phyloP scores from a whole-genome alignment of 2,797 vertebrate species.

The Melanogrammus aeglefinus region DNA sequence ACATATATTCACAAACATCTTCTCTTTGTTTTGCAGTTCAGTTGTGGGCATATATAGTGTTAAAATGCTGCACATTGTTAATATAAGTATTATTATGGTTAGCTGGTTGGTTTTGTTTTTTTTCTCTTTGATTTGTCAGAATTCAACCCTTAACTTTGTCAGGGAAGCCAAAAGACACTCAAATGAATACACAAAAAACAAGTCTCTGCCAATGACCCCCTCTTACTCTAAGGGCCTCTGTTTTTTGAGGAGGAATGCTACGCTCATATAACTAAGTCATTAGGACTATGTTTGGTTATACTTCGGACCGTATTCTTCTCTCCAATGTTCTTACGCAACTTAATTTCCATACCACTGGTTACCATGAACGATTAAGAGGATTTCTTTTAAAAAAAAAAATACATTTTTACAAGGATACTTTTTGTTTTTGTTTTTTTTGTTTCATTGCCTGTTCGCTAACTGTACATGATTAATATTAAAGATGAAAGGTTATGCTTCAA shows the following conservation, averaged over 20 bases:
- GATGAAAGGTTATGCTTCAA: constrained; percentile 34
- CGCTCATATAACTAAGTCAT: background rate
- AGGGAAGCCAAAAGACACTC: constrained; percentile 9
- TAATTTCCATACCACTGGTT: constrained; percentile 29
- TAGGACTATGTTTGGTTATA: background rate
- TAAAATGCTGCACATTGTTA: background rate
- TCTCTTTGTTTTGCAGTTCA: background rate
- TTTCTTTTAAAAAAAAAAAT: constrained; percentile 43
- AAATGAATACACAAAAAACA: background rate
- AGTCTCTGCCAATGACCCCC: background rate
- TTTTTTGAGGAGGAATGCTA: background rate
- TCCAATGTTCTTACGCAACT: constrained; percentile 28
- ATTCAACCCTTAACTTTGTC: constrained; percentile 3
- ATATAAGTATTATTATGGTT: background rate
- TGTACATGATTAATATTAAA: constrained; percentile 80
- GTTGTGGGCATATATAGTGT: background rate
- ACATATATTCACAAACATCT: constrained; percentile 1
- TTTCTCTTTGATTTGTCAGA: background rate
- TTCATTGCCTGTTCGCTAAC: constrained; percentile 64
- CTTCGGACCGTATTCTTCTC: constrained; percentile 6
- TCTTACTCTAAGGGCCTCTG: background rate
- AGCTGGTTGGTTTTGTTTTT: constrained; percentile 9
- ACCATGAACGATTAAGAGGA: constrained; percentile 37
- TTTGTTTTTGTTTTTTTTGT: constrained; percentile 54
- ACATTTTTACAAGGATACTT: constrained; percentile 34